Conservation (phyloP, 2,888 invertebrate species). For the Resseliella maxima region DNA sequence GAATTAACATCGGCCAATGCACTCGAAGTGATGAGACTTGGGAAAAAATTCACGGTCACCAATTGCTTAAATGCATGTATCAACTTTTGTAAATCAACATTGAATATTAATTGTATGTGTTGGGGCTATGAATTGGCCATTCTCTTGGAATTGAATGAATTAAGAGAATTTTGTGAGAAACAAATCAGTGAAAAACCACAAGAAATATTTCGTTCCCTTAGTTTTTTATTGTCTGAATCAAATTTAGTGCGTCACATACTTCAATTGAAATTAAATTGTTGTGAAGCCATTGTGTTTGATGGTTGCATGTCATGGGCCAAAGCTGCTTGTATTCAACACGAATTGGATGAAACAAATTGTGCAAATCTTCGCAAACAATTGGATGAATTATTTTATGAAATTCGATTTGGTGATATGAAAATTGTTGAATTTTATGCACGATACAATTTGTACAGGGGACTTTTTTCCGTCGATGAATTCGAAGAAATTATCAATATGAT, state of each 20-base stretch:
- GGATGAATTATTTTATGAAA: background rate
- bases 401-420: background rate
- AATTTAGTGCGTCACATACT: background rate
- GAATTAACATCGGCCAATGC: background rate
- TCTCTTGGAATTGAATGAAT: slow-evolving; percentile 1
- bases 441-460: background rate
- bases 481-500: background rate
- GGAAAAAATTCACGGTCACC: background rate
- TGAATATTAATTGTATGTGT: background rate
- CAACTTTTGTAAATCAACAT: background rate
- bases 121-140: slow-evolving; percentile 29
- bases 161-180: background rate
- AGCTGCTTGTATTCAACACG: background rate
- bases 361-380: background rate
- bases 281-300: slow-evolving; percentile 11
- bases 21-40: background rate
- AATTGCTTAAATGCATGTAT: background rate
- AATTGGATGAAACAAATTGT: background rate
- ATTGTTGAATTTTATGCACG: background rate
- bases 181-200: background rate
- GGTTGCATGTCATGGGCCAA: slow-evolving; percentile 18
- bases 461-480: slow-evolving; percentile 1
- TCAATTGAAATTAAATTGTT: background rate
- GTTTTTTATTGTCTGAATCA: background rate
- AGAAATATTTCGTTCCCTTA: background rate